These are phyloP conservation scores for Amblyraja radiata DNA, from an alignment of 2,797 vertebrate species.

Conservation along the genomic window DNA sequence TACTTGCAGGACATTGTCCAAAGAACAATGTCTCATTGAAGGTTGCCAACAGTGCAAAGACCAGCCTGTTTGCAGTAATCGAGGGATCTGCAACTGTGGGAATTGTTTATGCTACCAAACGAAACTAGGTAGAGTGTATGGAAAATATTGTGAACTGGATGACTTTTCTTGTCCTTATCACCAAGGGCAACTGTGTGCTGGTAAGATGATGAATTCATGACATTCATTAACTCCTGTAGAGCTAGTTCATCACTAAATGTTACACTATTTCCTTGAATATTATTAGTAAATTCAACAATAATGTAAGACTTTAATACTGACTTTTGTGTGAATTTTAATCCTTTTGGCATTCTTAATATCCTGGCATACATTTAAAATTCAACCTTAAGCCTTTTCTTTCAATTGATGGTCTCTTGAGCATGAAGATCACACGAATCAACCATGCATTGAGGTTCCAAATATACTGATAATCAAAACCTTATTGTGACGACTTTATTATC, in stretches of 20 bases:
- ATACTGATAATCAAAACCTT: not conserved
- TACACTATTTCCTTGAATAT: not conserved
- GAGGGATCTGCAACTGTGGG: conserved; percentile 78
- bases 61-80: conserved; percentile 70
- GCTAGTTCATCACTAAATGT: conserved; percentile 40
- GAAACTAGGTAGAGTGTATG: conserved; percentile 75
- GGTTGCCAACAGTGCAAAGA: conserved; percentile 55
- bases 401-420: not conserved
- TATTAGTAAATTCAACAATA: not conserved
- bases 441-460: not conserved
- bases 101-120: conserved; percentile 77
- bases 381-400: not conserved
- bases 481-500: not conserved
- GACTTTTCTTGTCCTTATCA: conserved; percentile 86
- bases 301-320: not conserved
- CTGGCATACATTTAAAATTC: not conserved
- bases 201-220: conserved; percentile 57
- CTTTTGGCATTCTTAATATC: not conserved
- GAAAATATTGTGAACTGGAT: conserved; percentile 86
- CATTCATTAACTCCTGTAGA: conserved; percentile 34
- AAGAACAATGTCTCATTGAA: conserved; percentile 44
- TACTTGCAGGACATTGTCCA: conserved; percentile 42
- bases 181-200: conserved; percentile 73
- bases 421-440: not conserved
- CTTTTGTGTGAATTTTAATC: not conserved